These are phyloP conservation scores for Zoanthus sansibaricus DNA, from an alignment of 92 coral and sea anemone genomes.

Conservation along the genomic window DNA sequence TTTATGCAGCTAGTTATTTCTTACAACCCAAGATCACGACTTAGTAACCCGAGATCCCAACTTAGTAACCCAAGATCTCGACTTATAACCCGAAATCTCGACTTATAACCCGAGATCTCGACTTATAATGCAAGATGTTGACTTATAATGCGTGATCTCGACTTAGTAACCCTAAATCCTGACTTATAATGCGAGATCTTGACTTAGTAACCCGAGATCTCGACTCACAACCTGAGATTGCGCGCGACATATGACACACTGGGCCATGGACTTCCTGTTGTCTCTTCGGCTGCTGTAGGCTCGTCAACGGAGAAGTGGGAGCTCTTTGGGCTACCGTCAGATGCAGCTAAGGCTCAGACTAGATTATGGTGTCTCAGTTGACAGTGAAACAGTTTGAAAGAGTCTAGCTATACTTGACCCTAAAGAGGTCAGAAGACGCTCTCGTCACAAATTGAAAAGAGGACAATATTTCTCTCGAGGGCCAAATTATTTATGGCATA, in stretches of 20 bases:
- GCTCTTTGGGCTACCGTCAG: slow-evolving; percentile 41
- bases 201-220: not conserved
- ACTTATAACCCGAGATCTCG: no score
- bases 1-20: no score
- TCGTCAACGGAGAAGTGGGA: slow-evolving; percentile 31
- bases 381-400: slow-evolving; percentile 42
- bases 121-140: no score
- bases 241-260: not conserved
- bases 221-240: not conserved
- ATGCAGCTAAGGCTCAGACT: slow-evolving; percentile 40
- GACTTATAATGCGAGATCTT: not conserved
- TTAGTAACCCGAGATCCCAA: no score
- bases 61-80: no score
- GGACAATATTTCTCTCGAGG: slow-evolving; percentile 44
- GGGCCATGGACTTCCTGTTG: not conserved
- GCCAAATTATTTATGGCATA: slow-evolving; percentile 24
- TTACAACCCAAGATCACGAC: no score
- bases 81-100: no score
- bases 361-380: slow-evolving; percentile 33
- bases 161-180: not conserved
- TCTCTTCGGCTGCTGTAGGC: not conserved
- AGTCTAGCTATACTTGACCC: slow-evolving; percentile 46
- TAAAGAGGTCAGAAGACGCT: slow-evolving; percentile 20
- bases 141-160: no score
- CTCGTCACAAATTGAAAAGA: slow-evolving; percentile 36